Conservation (phyloP, 2,113 vertebrate genomes). For the Scolopax mira region DNA sequence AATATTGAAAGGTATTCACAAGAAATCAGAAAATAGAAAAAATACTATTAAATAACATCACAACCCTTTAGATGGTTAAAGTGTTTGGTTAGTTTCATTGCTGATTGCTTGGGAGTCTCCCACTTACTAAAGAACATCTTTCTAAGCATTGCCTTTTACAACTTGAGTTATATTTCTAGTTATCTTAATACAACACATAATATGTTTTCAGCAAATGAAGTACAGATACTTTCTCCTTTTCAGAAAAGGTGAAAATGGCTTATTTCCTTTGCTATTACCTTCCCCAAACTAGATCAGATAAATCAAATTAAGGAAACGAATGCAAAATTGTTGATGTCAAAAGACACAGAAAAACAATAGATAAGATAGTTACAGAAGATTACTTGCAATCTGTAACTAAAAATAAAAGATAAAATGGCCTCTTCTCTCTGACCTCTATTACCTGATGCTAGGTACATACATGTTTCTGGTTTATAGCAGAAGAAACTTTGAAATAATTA, state of each 20-base stretch:
- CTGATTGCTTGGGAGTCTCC: not conserved
- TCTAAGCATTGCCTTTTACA: not conserved
- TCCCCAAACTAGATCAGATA: not conserved
- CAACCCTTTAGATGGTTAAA: not conserved
- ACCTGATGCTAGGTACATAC: rapidly evolving
- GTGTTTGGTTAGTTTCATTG: not conserved
- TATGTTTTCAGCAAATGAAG: not conserved
- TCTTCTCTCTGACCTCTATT: not conserved
- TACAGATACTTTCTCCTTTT: not conserved
- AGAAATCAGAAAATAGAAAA: not conserved
- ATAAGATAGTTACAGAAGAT: not conserved
- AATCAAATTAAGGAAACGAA: not conserved
- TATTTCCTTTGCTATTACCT: not conserved
- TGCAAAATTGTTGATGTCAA: not conserved
- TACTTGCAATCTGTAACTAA: not conserved
- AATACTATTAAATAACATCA: not conserved
- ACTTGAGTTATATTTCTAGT: not conserved
- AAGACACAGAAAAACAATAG: not conserved
- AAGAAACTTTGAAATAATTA: not conserved
- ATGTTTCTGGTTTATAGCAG: not conserved
- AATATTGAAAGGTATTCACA: too few species aligned
- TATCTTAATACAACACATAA: not conserved
- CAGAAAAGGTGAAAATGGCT: not conserved
- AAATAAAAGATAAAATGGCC: not conserved
- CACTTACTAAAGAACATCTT: not conserved